phyloP scores from a whole-genome alignment of 2,888 invertebrate species.

The Hirtodrosophila duncani region DNA sequence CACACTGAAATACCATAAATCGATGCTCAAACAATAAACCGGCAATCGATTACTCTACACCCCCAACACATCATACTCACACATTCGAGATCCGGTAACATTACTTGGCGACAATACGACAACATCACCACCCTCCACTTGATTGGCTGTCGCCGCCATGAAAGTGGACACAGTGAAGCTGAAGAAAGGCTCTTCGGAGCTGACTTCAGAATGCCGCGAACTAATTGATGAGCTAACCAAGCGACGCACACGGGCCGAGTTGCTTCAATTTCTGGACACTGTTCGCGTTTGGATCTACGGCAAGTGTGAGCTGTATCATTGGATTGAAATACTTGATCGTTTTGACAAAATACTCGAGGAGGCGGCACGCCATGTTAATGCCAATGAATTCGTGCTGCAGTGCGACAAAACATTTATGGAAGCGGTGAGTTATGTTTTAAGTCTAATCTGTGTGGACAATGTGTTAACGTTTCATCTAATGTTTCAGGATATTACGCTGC shows the following conservation, averaged over 20 bases:
- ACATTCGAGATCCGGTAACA: not conserved
- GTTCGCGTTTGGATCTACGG: constrained; percentile 91
- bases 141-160: constrained; percentile 79
- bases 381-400: constrained; percentile 79
- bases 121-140: constrained; percentile 16
- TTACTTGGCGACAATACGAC: not conserved
- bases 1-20: constrained; percentile 24
- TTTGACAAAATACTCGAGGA: constrained; percentile 87
- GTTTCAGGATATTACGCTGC: constrained; percentile 83
- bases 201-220: constrained; percentile 87
- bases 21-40: constrained; percentile 35
- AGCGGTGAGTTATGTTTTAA: constrained; percentile 78
- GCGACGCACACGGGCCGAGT: constrained; percentile 83
- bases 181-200: constrained; percentile 90
- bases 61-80: not conserved
- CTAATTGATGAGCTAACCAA: constrained; percentile 86
- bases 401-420: constrained; percentile 85
- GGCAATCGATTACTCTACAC: not conserved
- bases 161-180: constrained; percentile 89
- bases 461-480: not conserved
- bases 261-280: constrained; percentile 83
- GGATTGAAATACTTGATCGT: constrained; percentile 89
- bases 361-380: constrained; percentile 80
- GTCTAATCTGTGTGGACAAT: not conserved
- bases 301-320: constrained; percentile 91